phyloP scores from a whole-genome alignment of 2,888 invertebrate genomes.

The Mayetiola destructor region DNA sequence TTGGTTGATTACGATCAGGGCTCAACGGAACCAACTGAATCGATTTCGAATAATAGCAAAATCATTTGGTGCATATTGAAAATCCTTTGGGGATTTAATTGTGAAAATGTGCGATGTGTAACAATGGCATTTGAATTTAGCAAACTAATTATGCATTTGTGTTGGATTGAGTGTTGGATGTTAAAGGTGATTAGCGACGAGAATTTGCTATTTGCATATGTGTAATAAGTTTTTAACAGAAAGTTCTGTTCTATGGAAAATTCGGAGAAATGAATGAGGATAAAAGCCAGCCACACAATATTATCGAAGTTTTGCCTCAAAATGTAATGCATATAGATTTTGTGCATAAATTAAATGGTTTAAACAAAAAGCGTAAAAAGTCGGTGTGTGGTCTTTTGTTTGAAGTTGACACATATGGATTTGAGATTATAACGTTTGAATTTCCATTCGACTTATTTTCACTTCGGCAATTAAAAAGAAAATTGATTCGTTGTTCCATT shows the following conservation, averaged over 20 bases:
- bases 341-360: slow-evolving; percentile 11
- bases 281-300: neutral
- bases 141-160: slow-evolving; percentile 4
- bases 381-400: neutral
- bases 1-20: neutral
- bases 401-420: neutral
- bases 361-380: too few relatives aligned
- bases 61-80: neutral
- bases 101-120: neutral
- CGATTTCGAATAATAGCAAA: neutral
- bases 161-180: neutral
- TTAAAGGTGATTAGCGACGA: neutral
- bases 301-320: too few relatives aligned
- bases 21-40: neutral
- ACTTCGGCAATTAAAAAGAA: slow-evolving; percentile 8
- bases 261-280: neutral
- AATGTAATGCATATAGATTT: too few relatives aligned
- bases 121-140: neutral
- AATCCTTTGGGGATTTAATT: neutral
- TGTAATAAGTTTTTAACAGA: neutral
- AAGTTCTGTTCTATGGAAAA: neutral
- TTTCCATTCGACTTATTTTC: slow-evolving; percentile 2
- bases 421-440: too few relatives aligned
- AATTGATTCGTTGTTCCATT: neutral
- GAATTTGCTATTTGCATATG: slow-evolving; percentile 13